Base-by-base conservation (phyloP, 2,888 invertebrate species). In the Spodoptera littoralis region DNA sequence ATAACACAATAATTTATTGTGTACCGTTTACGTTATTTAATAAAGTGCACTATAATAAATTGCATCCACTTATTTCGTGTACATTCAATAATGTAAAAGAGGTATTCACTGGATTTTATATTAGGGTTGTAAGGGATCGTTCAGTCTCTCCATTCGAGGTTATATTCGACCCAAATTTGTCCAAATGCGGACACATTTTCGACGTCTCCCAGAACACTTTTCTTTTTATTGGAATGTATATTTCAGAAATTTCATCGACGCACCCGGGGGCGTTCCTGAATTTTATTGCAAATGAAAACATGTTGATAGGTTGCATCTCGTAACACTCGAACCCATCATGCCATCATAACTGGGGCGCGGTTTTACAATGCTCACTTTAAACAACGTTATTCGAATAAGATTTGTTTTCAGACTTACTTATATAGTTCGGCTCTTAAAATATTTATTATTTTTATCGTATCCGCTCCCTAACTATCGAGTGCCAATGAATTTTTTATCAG, bases 131-230 rank as follows among this genome's bases (percentile, higher is more conserved):
- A 87, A 85, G 85, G 82, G 87, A 87, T 83, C 88, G 86, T 89
- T 88, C 86, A 87, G 84, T 88, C 83, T 87, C 85, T 86, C 83
- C 83, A 87, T 89, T 89, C 79, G 85, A 86, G 87, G 88, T 89
- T 88, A 86, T 88, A 85, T 89, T 89, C 87, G 85, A 90, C 90
- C 90, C 87, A 88, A 91, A 90, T 90, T 90, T 90, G 87, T 90
- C 87, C 88, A 86, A 88, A 90, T 88, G 88, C 85, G 88, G 88
- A 87, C 88, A 90, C 89, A 91, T 90, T 90, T 89, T 88, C 88
- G 80, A 84, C 85, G 83, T 89, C 86, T 81, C 84, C 79, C 76
- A 77, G 86, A 88, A 87, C 83, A 89, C 84, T 90, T 90, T 86
- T 84, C 80, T 85, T 89, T 90, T 90, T 91, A 91, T 91, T 89